phyloP scores from a whole-genome alignment of 2,797 vertebrate species.

The Tapirus indicus region DNA sequence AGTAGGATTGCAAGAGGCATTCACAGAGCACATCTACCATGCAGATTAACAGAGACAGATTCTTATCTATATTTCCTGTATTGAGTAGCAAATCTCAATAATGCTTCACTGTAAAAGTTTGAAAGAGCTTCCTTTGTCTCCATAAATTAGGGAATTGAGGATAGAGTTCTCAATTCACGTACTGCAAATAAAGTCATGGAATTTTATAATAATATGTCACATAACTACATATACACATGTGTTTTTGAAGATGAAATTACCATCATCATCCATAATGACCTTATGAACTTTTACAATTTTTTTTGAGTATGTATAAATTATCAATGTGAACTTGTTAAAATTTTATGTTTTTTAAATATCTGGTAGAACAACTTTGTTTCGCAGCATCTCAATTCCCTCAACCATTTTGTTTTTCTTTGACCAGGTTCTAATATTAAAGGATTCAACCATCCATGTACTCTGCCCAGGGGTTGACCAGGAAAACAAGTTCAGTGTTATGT shows the following conservation, averaged over 20 bases:
- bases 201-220: neutral
- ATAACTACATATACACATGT: neutral
- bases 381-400: neutral
- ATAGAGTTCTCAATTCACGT: neutral
- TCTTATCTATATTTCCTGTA: neutral
- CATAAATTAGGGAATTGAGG: neutral
- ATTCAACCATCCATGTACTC: neutral
- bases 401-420: neutral
- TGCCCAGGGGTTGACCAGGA: neutral
- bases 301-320: slow-evolving; percentile 10
- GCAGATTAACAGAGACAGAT: neutral
- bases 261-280: neutral
- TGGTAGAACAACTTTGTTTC: neutral
- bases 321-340: neutral
- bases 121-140: neutral
- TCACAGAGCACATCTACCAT: neutral
- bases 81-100: neutral
- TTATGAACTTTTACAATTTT: neutral
- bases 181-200: neutral
- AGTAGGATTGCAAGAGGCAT: neutral
- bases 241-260: neutral
- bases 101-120: neutral
- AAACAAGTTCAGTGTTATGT: neutral
- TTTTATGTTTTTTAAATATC: neutral
- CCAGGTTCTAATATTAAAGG: neutral